These are phyloP conservation scores for Moxostoma hubbsi DNA, from an alignment of 2,797 vertebrate genomes.

Conservation along the genomic window DNA sequence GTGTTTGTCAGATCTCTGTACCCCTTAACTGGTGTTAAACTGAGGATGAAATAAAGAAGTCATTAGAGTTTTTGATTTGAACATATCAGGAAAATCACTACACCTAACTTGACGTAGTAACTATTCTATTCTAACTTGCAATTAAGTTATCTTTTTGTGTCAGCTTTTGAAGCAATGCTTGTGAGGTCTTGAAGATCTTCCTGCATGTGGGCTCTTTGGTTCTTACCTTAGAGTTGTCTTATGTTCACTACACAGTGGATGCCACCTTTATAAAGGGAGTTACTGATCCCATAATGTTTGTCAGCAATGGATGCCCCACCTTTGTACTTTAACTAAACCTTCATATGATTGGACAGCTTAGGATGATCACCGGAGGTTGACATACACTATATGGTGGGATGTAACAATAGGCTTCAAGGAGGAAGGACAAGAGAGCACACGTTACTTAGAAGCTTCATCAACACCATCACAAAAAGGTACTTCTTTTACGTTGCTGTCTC, in stretches of 20 bases:
- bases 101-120: background rate
- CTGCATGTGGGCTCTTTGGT: background rate
- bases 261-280: conserved; percentile 53
- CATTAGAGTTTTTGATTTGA: background rate
- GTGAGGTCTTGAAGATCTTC: background rate
- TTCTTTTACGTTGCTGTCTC: conserved; percentile 42
- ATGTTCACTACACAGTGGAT: conserved; percentile 11
- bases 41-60: conserved; percentile 23
- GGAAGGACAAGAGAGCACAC: conserved; percentile 31
- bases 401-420: conserved; percentile 44
- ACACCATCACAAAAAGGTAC: conserved; percentile 14
- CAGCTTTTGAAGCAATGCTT: background rate
- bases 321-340: conserved; percentile 34
- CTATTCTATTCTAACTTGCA: background rate
- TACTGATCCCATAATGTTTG: conserved; percentile 50
- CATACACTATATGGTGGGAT: conserved; percentile 44
- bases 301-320: conserved; percentile 37
- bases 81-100: background rate
- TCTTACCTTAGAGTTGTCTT: conserved; percentile 47
- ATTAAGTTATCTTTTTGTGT: background rate
- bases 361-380: background rate
- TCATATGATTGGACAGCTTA: too few species aligned
- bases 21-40: conserved; percentile 30
- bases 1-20: conserved; percentile 19
- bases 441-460: conserved; percentile 29